Conservation (phyloP, 2,113 vertebrate species). For the Ceratotherium simum region DNA sequence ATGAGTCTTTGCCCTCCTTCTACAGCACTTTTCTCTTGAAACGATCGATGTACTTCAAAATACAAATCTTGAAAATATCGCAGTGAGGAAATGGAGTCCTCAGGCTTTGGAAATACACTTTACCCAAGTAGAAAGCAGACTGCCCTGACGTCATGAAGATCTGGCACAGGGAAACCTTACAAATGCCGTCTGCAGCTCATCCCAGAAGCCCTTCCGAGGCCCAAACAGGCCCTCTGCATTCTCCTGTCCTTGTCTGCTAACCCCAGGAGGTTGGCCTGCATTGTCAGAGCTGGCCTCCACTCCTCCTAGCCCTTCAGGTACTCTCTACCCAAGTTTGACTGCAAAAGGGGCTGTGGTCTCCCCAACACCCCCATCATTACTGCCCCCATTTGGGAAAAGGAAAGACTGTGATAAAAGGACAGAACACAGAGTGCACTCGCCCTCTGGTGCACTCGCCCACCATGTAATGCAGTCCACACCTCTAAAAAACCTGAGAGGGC, state of each 20-base stretch:
- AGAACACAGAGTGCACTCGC: background rate
- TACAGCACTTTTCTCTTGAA: slow-evolving; percentile 51
- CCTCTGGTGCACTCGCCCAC: background rate
- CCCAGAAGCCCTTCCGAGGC: background rate
- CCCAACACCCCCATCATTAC: background rate
- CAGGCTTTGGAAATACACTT: background rate
- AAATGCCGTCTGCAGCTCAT: background rate
- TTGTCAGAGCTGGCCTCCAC: background rate
- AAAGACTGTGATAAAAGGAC: background rate
- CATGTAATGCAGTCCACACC: background rate
- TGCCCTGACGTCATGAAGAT: background rate
- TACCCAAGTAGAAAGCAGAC: background rate
- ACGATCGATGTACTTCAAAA: slow-evolving; percentile 54
- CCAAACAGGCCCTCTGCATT: background rate
- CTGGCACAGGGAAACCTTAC: background rate
- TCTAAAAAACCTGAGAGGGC: background rate
- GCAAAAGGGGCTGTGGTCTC: background rate
- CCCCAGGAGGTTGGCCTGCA: background rate
- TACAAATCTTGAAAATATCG: slow-evolving; percentile 58
- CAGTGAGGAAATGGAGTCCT: background rate
- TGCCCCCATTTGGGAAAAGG: background rate
- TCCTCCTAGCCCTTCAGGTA: background rate
- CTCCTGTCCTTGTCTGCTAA: background rate
- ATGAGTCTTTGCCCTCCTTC: slow-evolving; percentile 70
- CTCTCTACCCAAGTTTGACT: background rate